These are phyloP conservation scores for Melieria crassipennis DNA, from an alignment of 2,888 invertebrate genomes.

Conservation along the genomic window DNA sequence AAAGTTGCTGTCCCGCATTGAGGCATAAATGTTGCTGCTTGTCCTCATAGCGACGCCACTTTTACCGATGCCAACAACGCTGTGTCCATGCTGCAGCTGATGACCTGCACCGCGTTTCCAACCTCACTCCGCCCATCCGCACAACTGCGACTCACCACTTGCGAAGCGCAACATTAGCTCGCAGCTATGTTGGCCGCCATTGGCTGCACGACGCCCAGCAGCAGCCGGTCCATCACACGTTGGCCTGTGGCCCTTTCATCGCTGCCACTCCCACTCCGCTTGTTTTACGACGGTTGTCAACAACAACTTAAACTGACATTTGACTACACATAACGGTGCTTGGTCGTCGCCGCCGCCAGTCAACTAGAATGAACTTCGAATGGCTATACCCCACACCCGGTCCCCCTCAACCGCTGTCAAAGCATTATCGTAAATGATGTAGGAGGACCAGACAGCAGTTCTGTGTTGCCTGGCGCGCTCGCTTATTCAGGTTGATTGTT, in stretches of 20 bases:
- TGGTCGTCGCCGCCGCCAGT: too few species aligned
- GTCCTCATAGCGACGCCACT: neutral
- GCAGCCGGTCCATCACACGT: too few species aligned
- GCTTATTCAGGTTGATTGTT: neutral
- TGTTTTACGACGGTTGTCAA: neutral
- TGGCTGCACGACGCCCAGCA: too few species aligned
- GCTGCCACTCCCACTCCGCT: slow-evolving; percentile 1
- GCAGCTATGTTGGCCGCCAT: too few species aligned
- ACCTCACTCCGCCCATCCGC: too few species aligned
- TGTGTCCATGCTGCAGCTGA: too few species aligned
- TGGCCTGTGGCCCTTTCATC: neutral
- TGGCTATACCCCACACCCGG: neutral
- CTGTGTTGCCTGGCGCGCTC: neutral
- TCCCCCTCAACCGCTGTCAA: neutral
- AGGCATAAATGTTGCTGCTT: neutral
- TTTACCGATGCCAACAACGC: neutral
- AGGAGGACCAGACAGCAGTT: neutral
- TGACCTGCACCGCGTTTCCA: too few species aligned
- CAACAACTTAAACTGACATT: neutral
- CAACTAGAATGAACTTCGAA: too few species aligned
- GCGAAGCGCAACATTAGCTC: too few species aligned
- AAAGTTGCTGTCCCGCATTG: neutral
- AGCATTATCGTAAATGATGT: too few species aligned
- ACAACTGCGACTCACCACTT: too few species aligned
- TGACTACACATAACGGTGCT: neutral